Base-by-base conservation (phyloP, 2,888 invertebrate genomes). In the Conistra vaccinii region DNA sequence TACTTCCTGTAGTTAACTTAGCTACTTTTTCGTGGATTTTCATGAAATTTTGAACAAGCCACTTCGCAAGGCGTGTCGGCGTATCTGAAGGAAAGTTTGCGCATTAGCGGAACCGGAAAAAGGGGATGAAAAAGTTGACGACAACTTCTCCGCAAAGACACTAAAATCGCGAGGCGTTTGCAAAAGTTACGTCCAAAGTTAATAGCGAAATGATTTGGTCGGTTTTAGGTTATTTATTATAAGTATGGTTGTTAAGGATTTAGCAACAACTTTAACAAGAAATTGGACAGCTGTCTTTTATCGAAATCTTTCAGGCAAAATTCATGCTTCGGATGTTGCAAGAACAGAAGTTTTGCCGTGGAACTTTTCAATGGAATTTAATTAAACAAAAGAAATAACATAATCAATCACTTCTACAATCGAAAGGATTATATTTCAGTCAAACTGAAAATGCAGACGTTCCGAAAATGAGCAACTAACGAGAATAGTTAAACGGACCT, bases 401-500 rank as follows among this genome's bases (percentile, higher is more conserved):
- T 55, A 75, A 85, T 80, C 72, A 84, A 86, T 88, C 80, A 84
- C 73, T 42, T 69, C 76, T 66, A 77, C 80, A 83, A 87, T 87
- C 80, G 83, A 90, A 91, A 88, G 89, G 89, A 87, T 89, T 89
- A 85, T 86, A 88, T 91, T 90, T 90, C 85, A 88, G 92, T 90
- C 85, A 88, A 89, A 90, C 90, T 90, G 90, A 92, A 93, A 95
- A 95, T 91, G 92, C 93, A 94, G 94, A 95, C 93, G 92, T 95
- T 93, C 91, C 90, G 95, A 95, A 96, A 96, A 96, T 96, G 96
- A 95, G 95, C 96, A 96, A 95, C 95, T 96, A 96, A 96, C 96
- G 95, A 95, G 96, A 94, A 96, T 95, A 96, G 96, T 96, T 95
- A 95, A 95, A 95, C 92, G 93, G 94, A 94, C 93, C 94, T 93